These are phyloP conservation scores for Macrophya alboannulata DNA, from an alignment of 2,888 invertebrate species.

Conservation along the genomic window DNA sequence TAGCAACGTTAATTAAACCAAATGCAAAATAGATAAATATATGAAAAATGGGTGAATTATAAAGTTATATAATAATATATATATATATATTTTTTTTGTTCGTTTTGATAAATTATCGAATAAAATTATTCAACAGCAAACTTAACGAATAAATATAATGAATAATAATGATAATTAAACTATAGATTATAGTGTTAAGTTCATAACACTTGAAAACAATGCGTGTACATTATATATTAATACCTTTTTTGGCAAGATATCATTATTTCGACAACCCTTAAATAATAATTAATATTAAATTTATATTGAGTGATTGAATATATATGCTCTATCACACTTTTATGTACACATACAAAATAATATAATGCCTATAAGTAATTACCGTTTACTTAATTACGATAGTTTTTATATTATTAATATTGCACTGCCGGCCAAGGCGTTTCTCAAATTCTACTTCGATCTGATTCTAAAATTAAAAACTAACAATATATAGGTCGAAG, in stretches of 20 bases:
- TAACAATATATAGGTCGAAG: background rate
- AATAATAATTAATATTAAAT: conserved; percentile 1
- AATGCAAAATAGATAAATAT: conserved; percentile 43
- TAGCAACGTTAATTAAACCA: background rate
- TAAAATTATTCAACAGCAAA: conserved; percentile 54
- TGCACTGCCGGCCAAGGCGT: conserved; percentile 53
- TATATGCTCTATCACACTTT: background rate
- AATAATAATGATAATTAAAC: background rate
- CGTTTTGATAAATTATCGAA: conserved; percentile 46
- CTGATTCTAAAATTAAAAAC: background rate
- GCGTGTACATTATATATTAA: conserved; percentile 58
- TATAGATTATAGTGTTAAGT: background rate
- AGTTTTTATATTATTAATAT: conserved; percentile 28
- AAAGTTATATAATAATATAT: too few relatives aligned
- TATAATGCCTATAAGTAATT: background rate
- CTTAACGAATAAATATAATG: conserved; percentile 49
- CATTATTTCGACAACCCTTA: conserved; percentile 55
- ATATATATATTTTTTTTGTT: background rate
- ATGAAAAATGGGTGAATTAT: background rate
- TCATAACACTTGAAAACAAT: conserved; percentile 43
- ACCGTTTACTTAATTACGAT: conserved; percentile 11
- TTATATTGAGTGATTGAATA: background rate
- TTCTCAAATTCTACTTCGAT: conserved; percentile 22
- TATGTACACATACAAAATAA: background rate
- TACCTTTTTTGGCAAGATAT: conserved; percentile 69